Percentiles rank a stretch among this genome's conserved stretches.
Conservation (phyloP, 2,888 invertebrate genomes). For the Dynastes grantii region DNA sequence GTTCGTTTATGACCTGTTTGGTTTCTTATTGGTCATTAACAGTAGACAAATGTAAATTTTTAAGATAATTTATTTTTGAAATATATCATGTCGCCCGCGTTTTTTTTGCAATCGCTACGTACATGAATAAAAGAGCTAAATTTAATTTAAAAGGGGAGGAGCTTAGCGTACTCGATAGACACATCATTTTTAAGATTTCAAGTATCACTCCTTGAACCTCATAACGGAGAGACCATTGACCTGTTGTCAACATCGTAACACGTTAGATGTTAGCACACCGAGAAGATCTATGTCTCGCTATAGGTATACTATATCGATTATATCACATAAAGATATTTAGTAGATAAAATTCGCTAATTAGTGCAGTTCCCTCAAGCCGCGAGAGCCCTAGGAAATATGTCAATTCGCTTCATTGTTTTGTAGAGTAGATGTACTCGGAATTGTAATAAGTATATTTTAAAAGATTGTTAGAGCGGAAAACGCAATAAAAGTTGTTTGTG, state of each 20-base stretch:
- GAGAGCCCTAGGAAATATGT: slow-evolving; percentile 20
- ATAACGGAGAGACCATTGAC: slow-evolving; percentile 36
- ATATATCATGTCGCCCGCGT: slow-evolving; percentile 15
- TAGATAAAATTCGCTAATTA: slow-evolving; percentile 40
- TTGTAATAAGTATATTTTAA: slow-evolving; percentile 1
- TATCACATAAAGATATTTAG: slow-evolving; percentile 32
- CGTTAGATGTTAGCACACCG: slow-evolving; percentile 35
- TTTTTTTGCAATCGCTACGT: slow-evolving; percentile 3
- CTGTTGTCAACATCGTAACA: slow-evolving; percentile 19
- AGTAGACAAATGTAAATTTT: slow-evolving; percentile 32
- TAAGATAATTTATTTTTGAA: slow-evolving; percentile 9
- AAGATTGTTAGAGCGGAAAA: neutral
- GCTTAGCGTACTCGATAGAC: slow-evolving; percentile 20
- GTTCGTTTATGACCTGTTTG: slow-evolving; percentile 9
- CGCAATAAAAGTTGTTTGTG: slow-evolving; percentile 1
- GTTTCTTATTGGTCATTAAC: slow-evolving; percentile 26
- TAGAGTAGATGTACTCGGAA: neutral
- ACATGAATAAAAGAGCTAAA: slow-evolving; percentile 2
- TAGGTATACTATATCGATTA: slow-evolving; percentile 26
- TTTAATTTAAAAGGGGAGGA: slow-evolving; percentile 22
- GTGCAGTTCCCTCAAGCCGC: slow-evolving; percentile 8
- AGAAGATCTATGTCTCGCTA: slow-evolving; percentile 25
- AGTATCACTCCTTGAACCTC: slow-evolving; percentile 3
- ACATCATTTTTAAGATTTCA: slow-evolving; percentile 26
- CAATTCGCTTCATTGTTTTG: slow-evolving; percentile 15